These are phyloP conservation scores for Archips xylosteana DNA, from an alignment of 2,888 invertebrate species.

Conservation along the genomic window DNA sequence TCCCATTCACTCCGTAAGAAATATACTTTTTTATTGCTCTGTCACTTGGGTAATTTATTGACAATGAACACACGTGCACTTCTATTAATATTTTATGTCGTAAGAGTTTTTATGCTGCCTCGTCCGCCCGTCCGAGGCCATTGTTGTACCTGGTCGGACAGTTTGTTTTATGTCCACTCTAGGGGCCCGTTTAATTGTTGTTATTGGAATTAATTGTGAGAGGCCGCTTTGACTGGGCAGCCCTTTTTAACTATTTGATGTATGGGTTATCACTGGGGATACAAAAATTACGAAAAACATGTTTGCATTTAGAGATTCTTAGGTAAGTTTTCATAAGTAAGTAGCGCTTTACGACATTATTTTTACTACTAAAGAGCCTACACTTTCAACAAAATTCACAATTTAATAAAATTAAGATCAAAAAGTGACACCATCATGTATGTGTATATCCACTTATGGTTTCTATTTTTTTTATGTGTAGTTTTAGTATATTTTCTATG, in stretches of 20 bases:
- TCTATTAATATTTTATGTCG: conserved; percentile 85
- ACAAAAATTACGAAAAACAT: conserved; percentile 40
- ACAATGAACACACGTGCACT: conserved; percentile 85
- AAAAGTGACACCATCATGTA: too few relatives aligned
- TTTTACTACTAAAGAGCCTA: too few relatives aligned
- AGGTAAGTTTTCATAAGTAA: background rate
- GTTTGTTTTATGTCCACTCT: conserved; percentile 76
- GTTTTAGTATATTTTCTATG: too few relatives aligned
- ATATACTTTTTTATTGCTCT: conserved; percentile 84
- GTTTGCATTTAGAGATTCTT: conserved; percentile 50
- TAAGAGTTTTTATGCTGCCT: conserved; percentile 74
- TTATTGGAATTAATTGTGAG: conserved; percentile 63
- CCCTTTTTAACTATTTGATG: conserved; percentile 40
- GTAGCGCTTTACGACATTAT: too few relatives aligned
- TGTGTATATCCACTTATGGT: too few relatives aligned
- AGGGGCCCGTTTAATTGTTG: conserved; percentile 69
- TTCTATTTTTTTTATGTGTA: too few relatives aligned
- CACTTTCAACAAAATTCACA: too few relatives aligned
- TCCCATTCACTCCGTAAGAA: conserved; percentile 84
- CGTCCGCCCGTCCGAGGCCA: conserved; percentile 61
- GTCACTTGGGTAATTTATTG: conserved; percentile 85
- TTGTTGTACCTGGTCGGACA: conserved; percentile 68
- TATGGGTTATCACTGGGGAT: conserved; percentile 51
- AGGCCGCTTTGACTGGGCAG: conserved; percentile 51
- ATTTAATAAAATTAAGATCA: too few relatives aligned